Evolutionary conservation across 2,888 invertebrate genomes (phyloP), one percentile per base, ranked within the genome.

Genomic region (Hydrotaea cyrtoneurina): DNA sequence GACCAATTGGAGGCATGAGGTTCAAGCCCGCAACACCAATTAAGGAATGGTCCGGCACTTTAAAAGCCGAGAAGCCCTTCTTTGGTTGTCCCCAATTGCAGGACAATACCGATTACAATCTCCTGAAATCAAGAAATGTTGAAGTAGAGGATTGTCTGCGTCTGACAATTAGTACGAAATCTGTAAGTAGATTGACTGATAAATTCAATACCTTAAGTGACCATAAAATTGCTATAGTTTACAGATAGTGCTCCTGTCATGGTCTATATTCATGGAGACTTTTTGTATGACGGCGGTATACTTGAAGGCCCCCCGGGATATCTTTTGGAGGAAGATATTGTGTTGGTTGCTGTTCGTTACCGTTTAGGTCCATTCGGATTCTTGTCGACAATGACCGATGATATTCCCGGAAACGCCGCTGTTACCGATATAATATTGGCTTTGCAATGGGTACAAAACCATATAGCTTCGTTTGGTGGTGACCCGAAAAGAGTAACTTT

Each of bases 341-440:
- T 94, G 0, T 87, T 94, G 31, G 93, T 94, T 0, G 92, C 92
- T 0, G 88, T 93, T 13, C 93, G 93, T 57, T 94, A 93, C 88
- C 92, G 94, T 36, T 89, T 94, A 0, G 94, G 93, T 43, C 93
- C 93, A 2, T 91, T 94, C 50, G 94, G 94, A 0, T 94, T 94
- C 87, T 87, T 94, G 31, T 93, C 93, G 2, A 93, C 94, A 1
- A 92, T 93, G 85, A 93, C 92, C 46, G 92, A 93, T 0, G 92
- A 91, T 0, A 92, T 93, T 46, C 93, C 94, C 1, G 94, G 94
- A 39, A 94, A 94, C 87, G 93, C 93, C 36, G 94, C 93, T 0
- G 89, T 94, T 13, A 89, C 92, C 53, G 94, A 94, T 88, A 91
- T 93, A 15, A 89, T 93, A 2, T 78, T 93, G 82, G 94, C 93